phyloP scores from a whole-genome alignment of 2,113 vertebrate genomes.

The Equus przewalskii region DNA sequence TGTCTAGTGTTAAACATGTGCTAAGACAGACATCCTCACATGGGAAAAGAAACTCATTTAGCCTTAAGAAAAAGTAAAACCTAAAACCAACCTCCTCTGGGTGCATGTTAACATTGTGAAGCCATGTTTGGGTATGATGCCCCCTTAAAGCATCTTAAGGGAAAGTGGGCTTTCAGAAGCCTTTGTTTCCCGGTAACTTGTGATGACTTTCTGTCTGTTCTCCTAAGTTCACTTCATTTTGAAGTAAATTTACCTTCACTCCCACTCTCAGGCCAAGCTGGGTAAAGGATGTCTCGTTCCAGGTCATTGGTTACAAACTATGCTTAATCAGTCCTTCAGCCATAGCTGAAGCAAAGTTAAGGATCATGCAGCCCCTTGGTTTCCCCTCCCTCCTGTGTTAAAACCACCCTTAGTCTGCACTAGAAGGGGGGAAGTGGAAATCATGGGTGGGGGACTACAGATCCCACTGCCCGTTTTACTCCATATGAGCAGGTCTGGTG shows the following conservation, averaged over 20 bases:
- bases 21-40: not conserved
- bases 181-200: not conserved
- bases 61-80: not conserved
- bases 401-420: not conserved
- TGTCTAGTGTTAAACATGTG: not conserved
- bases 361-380: not conserved
- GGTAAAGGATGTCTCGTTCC: constrained; percentile 40
- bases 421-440: not conserved
- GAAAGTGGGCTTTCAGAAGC: not conserved
- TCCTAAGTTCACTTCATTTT: constrained; percentile 18
- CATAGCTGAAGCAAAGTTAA: not conserved
- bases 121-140: too few species aligned
- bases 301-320: not conserved
- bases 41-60: not conserved
- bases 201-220: not conserved
- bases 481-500: not conserved
- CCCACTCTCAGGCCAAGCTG: not conserved
- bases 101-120: not conserved
- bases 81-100: not conserved
- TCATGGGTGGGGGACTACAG: not conserved
- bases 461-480: not conserved
- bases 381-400: not conserved
- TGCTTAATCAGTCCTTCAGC: constrained; percentile 40
- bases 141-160: not conserved
- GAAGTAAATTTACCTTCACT: not conserved